A percentile compares a stretch with the other conserved stretches of the same genome.
These are phyloP conservation scores for Echiichthys vipera DNA, from an alignment of 2,797 vertebrate genomes.

Conservation along the genomic window DNA sequence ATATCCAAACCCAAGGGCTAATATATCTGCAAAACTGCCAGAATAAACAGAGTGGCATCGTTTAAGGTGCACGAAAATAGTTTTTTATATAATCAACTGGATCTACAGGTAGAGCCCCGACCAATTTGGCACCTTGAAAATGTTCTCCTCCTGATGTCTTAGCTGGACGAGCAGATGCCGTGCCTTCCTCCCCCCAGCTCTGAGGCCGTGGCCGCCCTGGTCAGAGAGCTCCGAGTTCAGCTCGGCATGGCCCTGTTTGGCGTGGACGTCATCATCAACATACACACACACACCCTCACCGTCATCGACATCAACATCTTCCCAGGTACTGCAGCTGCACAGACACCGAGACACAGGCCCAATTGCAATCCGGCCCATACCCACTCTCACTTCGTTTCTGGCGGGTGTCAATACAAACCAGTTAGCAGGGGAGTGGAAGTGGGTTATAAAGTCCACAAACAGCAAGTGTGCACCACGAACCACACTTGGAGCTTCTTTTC, in stretches of 20 bases:
- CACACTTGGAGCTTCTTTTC: too few relatives aligned
- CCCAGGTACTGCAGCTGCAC: constrained; percentile 73
- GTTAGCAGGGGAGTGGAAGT: too few relatives aligned
- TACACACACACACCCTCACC: constrained; percentile 77
- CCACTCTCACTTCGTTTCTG: too few relatives aligned
- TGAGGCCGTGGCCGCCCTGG: constrained; percentile 74
- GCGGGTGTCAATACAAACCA: too few relatives aligned
- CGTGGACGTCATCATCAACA: constrained; percentile 84
- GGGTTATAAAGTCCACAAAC: too few relatives aligned
- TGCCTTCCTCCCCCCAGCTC: constrained; percentile 72
- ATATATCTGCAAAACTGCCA: neutral
- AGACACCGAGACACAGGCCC: too few relatives aligned
- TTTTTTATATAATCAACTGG: neutral
- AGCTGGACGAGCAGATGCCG: constrained; percentile 79
- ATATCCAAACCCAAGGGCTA: neutral
- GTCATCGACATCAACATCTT: constrained; percentile 87
- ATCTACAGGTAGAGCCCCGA: neutral
- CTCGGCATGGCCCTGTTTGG: constrained; percentile 85
- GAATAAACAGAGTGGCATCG: neutral
- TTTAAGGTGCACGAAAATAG: neutral
- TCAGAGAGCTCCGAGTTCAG: constrained; percentile 72
- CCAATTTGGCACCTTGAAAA: neutral
- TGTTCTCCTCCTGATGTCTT: neutral
- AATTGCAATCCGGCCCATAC: too few relatives aligned
- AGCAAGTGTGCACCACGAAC: too few relatives aligned